phyloP scores from a whole-genome alignment of 1,140 invertebrate genomes.

The Drosophila watanabei region DNA sequence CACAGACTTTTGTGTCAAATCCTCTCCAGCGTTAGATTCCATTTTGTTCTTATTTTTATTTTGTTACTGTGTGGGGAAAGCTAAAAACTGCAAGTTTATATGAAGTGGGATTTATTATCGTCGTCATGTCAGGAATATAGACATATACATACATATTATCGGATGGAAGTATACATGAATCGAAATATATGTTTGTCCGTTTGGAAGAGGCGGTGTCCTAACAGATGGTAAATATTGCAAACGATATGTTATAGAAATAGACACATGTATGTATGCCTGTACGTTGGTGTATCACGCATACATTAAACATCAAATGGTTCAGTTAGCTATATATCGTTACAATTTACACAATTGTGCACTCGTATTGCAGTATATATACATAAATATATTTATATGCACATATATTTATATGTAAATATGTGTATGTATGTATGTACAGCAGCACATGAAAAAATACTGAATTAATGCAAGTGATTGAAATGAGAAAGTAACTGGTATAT shows the following conservation, averaged over 20 bases:
- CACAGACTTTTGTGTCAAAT: slow-evolving; percentile 8
- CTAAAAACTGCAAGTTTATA: not conserved
- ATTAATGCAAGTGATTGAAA: not conserved
- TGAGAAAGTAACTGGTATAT: not conserved
- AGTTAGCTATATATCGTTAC: slow-evolving; percentile 6
- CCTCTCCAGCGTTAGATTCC: slow-evolving; percentile 22
- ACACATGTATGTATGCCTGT: not conserved
- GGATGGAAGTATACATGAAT: slow-evolving; percentile 16
- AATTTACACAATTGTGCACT: slow-evolving; percentile 20
- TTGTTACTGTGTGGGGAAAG: not conserved
- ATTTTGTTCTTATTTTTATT: not conserved
- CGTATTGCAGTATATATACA: slow-evolving; percentile 9
- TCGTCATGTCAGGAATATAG: not conserved
- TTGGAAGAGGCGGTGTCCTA: slow-evolving; percentile 14
- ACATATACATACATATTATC: slow-evolving; percentile 7
- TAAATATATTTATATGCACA: slow-evolving; percentile 11
- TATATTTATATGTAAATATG: slow-evolving; percentile 16
- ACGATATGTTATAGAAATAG: slow-evolving; percentile 2
- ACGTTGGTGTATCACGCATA: slow-evolving; percentile 3
- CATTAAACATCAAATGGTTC: not conserved
- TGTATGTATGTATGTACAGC: slow-evolving; percentile 6
- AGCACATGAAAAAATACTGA: slow-evolving; percentile 13
- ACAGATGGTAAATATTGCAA: slow-evolving; percentile 20
- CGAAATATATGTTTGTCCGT: slow-evolving; percentile 15
- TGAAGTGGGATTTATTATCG: slow-evolving; percentile 4